Conservation (phyloP, 2,888 invertebrate species). For the Parochlus steinenii region DNA sequence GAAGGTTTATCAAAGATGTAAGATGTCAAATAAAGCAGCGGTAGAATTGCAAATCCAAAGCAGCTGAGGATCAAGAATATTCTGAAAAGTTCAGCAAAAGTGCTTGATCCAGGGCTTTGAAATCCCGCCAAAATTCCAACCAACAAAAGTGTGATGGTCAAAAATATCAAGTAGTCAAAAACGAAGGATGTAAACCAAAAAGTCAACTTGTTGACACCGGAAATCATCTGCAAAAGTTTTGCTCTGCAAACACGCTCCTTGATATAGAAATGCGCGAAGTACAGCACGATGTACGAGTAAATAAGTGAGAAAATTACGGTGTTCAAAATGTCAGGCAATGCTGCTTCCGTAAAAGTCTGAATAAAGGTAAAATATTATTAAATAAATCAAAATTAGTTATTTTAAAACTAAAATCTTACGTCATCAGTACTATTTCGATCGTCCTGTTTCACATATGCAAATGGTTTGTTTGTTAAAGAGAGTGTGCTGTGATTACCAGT, state of each 20-base stretch:
- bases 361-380: neutral
- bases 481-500: neutral
- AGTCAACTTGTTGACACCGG: slow-evolving; percentile 45
- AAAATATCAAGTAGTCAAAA: slow-evolving; percentile 19
- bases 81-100: slow-evolving; percentile 23
- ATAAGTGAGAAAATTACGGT: too few species aligned
- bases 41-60: slow-evolving; percentile 55
- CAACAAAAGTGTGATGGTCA: neutral
- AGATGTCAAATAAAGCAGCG: slow-evolving; percentile 52
- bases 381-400: neutral
- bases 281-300: too few species aligned
- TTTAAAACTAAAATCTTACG: too few species aligned
- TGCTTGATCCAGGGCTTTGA: neutral
- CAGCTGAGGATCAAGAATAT: slow-evolving; percentile 43
- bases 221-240: slow-evolving; percentile 53
- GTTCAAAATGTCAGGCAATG: too few species aligned
- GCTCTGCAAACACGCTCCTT: slow-evolving; percentile 52
- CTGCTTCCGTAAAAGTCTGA: too few species aligned
- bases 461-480: neutral
- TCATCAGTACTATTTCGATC: neutral
- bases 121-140: neutral
- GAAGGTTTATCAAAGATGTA: slow-evolving; percentile 55
- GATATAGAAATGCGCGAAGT: slow-evolving; percentile 21
- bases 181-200: slow-evolving; percentile 53
- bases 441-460: neutral